phyloP scores from a whole-genome alignment of 2,888 invertebrate species.

The Hirtodrosophila trivittata region DNA sequence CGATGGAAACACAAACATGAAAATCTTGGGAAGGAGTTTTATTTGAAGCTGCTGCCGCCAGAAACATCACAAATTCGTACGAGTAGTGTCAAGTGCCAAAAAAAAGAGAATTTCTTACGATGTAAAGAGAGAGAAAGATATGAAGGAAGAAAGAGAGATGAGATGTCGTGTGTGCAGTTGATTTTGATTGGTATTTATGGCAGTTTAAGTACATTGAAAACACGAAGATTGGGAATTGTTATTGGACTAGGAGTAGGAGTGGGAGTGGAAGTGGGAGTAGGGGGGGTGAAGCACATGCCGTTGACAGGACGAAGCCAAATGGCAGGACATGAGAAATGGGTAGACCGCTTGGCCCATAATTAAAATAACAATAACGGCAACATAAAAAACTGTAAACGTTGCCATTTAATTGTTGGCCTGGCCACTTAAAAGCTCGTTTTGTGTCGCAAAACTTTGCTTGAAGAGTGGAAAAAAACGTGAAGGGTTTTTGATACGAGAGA shows the following conservation, averaged over 20 bases:
- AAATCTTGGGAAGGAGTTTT: constrained; percentile 7
- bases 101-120: constrained; percentile 2
- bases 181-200: constrained; percentile 84
- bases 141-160: not conserved
- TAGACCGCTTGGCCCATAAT: constrained; percentile 10
- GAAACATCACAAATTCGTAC: constrained; percentile 21
- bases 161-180: constrained; percentile 73
- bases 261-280: not conserved
- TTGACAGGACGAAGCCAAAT: constrained; percentile 42
- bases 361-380: constrained; percentile 30
- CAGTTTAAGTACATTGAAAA: constrained; percentile 61
- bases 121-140: not conserved
- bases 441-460: constrained; percentile 34
- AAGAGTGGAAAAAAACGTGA: constrained; percentile 8
- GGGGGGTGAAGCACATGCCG: constrained; percentile 37
- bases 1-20: constrained; percentile 1
- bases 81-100: constrained; percentile 35
- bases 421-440: constrained; percentile 56
- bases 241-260: constrained; percentile 13
- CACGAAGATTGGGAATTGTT: constrained; percentile 32
- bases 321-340: constrained; percentile 3
- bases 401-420: constrained; percentile 45
- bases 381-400: constrained; percentile 31
- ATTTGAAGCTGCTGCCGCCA: constrained; percentile 29
- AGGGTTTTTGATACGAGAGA: not conserved